Conservation (phyloP, 2,113 vertebrate species). For the Anoura caudifer region DNA sequence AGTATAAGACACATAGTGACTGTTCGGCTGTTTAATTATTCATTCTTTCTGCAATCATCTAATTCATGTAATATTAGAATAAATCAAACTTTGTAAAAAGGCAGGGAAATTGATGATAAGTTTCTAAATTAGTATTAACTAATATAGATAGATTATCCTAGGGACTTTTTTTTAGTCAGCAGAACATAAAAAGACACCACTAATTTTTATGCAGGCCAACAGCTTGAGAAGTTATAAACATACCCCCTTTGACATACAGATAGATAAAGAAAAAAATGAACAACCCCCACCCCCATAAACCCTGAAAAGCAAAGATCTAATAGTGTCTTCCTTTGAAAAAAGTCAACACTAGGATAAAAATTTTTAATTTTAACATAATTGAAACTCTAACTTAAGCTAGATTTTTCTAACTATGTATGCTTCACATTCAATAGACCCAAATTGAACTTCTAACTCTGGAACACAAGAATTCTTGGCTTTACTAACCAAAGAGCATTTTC, state of each 20-base stretch:
- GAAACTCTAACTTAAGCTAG: background rate
- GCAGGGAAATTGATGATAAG: background rate
- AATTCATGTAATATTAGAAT: background rate
- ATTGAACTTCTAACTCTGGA: slow-evolving; percentile 4
- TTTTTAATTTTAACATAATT: slow-evolving; percentile 4
- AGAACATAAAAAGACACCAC: slow-evolving; percentile 9
- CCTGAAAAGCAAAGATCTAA: slow-evolving; percentile 8
- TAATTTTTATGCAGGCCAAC: background rate
- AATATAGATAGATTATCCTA: background rate
- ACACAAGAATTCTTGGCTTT: background rate
- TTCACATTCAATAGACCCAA: slow-evolving; percentile 38
- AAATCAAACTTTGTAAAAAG: slow-evolving; percentile 22
- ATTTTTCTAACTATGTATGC: background rate
- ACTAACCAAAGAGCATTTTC: slow-evolving; percentile 1
- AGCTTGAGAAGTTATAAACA: slow-evolving; percentile 24
- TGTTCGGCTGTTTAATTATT: background rate
- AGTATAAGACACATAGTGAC: background rate
- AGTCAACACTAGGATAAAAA: background rate
- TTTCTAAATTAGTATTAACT: background rate
- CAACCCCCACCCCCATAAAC: background rate
- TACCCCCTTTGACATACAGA: background rate
- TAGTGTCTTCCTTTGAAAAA: background rate
- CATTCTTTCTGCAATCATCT: background rate
- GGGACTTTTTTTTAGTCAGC: background rate
- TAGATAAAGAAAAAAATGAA: background rate